Base-by-base conservation (phyloP, 1,140 invertebrate species). In the Homalodisca vitripennis region DNA sequence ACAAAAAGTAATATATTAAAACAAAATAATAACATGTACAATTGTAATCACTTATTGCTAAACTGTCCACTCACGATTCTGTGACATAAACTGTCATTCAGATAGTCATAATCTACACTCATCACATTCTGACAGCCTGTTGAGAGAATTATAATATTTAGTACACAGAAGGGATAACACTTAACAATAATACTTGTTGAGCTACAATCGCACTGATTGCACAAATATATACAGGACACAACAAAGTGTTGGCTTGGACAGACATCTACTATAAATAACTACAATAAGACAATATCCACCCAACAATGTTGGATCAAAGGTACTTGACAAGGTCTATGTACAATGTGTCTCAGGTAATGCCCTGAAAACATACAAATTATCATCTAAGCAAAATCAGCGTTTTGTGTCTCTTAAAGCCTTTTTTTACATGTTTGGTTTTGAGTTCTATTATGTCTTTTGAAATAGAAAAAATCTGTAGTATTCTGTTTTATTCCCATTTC, bases 241-340 rank as follows among this genome's bases (percentile, higher is more conserved):
- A 60, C 6, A 41, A 10, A 60, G 55, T n/a, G 55, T 24, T 26
- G 10, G 12, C 20, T 12, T n/a, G 55, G 55, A 60, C 55, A 24
- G 27, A 60, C 29, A 60, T 60, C 55, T 60, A 60, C 27, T 13
- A 27, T 27, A 60, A 60, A 60, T 60, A 60, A 27, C 48, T 51
- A 51, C 48, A 51, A n/a, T 10, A 41, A 60, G 2, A 60, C 22
- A 27, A 27, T 30, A 60, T 27, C 55, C 55, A 6, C 29, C 48
- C 13, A 24, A 53, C 12, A 20, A 14, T 10, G 24, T 60, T 29
- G 13, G 55, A 13, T 60, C 22, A 26, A 60, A 60, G 55, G 55
- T 60, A 60, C 55, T 27, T 60, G 48, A 22, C 48, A 51, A 51
- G 48, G 17, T 41, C 14, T 27, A 60, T 60, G 27, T 60, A 60